Percentiles rank a stretch among this genome's conserved stretches.
Evolutionary conservation across 2,888 invertebrate species (phyloP).

Genomic region (Meghimatium bilineatum): DNA sequence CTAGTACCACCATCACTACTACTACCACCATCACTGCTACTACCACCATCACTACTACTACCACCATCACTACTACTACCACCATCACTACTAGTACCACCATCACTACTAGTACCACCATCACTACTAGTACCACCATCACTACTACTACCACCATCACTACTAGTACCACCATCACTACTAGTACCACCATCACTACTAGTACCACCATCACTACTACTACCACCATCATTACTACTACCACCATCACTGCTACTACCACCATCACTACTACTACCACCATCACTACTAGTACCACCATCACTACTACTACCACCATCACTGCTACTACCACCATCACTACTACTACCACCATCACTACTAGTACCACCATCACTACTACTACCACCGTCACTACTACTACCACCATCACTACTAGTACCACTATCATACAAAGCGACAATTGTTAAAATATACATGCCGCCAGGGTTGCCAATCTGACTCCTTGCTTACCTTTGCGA

Average conservation of each 20-base stretch:
- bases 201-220: background rate
- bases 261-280: background rate
- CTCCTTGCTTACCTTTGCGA: no score
- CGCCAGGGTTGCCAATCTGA: no score
- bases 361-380: no score
- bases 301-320: no score
- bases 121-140: slow-evolving; percentile 5
- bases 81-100: slow-evolving; percentile 36
- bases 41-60: slow-evolving; percentile 39
- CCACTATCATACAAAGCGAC: no score
- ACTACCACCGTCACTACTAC: no score
- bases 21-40: slow-evolving; percentile 32
- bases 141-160: background rate
- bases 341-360: no score
- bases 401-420: no score
- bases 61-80: slow-evolving; percentile 36
- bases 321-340: no score
- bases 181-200: background rate
- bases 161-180: background rate
- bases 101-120: background rate
- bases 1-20: slow-evolving; percentile 25
- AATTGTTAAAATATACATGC: no score
- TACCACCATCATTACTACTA: background rate
- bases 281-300: no score
- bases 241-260: background rate